These are phyloP conservation scores for Chelonus formosanus DNA, from an alignment of 2,888 invertebrate genomes.

Conservation along the genomic window DNA sequence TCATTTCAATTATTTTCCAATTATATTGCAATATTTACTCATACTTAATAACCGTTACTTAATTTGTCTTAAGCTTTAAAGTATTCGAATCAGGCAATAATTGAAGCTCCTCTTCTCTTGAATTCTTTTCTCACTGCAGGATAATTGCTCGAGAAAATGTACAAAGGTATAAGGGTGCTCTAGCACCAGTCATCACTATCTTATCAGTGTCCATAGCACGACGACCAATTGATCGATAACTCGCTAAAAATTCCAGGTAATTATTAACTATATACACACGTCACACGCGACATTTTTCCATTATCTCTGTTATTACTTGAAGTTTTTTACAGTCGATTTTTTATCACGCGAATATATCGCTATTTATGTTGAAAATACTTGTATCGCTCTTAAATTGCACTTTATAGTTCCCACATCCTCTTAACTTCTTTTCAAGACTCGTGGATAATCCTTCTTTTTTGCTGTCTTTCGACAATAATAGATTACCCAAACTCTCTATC, in stretches of 20 bases:
- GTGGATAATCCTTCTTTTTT: not conserved
- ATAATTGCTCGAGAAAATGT: slow-evolving; percentile 10
- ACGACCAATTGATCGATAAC: slow-evolving; percentile 6
- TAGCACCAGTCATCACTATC: not conserved
- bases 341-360: slow-evolving; percentile 18
- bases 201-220: slow-evolving; percentile 18
- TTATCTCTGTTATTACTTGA: too few species aligned
- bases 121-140: slow-evolving; percentile 22
- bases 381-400: slow-evolving; percentile 51
- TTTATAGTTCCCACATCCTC: slow-evolving; percentile 38
- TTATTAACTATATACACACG: slow-evolving; percentile 35
- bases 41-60: slow-evolving; percentile 44
- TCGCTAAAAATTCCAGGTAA: slow-evolving; percentile 22
- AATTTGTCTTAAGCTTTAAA: slow-evolving; percentile 41
- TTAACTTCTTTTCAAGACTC: not conserved
- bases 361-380: slow-evolving; percentile 23
- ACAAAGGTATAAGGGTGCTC: not conserved
- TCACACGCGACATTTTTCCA: slow-evolving; percentile 24
- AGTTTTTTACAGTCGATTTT: not conserved
- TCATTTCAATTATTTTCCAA: slow-evolving; percentile 36
- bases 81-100: slow-evolving; percentile 41
- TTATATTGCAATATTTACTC: slow-evolving; percentile 58
- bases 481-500: not conserved
- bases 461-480: not conserved
- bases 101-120: slow-evolving; percentile 18